Percentiles rank a stretch among this genome's conserved stretches.
These are phyloP conservation scores for Trichonephila inaurata DNA, from an alignment of 1,140 invertebrate species.

Conservation along the genomic window DNA sequence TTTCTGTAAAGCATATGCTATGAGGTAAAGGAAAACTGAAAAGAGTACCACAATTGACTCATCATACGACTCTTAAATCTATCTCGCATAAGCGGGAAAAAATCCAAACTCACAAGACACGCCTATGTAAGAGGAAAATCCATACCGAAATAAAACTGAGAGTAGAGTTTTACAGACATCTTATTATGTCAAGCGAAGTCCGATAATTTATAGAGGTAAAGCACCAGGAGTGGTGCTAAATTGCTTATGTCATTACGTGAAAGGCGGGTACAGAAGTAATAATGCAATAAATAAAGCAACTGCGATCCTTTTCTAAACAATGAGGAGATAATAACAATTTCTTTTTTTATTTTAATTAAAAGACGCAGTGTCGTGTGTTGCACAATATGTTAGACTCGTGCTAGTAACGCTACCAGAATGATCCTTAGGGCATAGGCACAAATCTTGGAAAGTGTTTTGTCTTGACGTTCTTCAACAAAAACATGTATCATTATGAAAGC, in stretches of 20 bases:
- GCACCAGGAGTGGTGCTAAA: not conserved
- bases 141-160: not conserved
- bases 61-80: not conserved
- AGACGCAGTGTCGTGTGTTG: slow-evolving; percentile 52
- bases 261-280: not conserved
- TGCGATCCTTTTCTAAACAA: slow-evolving; percentile 61
- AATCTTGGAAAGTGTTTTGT: not conserved
- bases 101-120: not conserved
- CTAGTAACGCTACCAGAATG: not conserved
- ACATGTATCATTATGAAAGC: no score
- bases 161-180: slow-evolving; percentile 26
- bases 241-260: slow-evolving; percentile 41
- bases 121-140: slow-evolving; percentile 10
- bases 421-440: not conserved
- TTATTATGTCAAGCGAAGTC: slow-evolving; percentile 33
- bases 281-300: slow-evolving; percentile 56
- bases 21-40: not conserved
- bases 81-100: not conserved
- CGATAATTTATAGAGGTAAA: slow-evolving; percentile 20
- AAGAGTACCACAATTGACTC: slow-evolving; percentile 2
- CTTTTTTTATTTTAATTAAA: slow-evolving; percentile 63
- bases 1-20: not conserved
- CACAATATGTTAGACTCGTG: slow-evolving; percentile 45
- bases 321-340: slow-evolving; percentile 59
- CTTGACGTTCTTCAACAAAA: not conserved